phyloP scores from a whole-genome alignment of 2,113 vertebrate genomes.

The Mola mola region DNA sequence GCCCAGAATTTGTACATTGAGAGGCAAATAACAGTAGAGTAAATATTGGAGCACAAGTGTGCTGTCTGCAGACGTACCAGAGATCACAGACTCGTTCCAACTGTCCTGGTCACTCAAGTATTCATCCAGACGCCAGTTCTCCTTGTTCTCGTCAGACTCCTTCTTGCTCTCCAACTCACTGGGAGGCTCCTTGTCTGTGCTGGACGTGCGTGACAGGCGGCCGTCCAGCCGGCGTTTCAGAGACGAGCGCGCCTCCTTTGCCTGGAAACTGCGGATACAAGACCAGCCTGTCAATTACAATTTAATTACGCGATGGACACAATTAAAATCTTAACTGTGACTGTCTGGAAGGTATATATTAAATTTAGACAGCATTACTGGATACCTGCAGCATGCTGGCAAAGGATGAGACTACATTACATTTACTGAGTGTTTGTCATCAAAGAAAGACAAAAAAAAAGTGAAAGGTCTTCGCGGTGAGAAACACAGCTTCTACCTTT shows the following conservation, averaged over 20 bases:
- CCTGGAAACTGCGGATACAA: slow-evolving; percentile 84
- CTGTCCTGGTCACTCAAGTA: slow-evolving; percentile 90
- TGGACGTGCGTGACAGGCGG: slow-evolving; percentile 86
- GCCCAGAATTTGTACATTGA: slow-evolving; percentile 19
- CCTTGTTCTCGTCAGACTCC: slow-evolving; percentile 94
- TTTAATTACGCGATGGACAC: neutral
- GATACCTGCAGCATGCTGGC: neutral
- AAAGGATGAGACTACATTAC: too few relatives aligned
- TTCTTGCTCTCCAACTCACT: slow-evolving; percentile 83
- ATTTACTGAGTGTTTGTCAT: too few relatives aligned
- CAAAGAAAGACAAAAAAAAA: too few relatives aligned
- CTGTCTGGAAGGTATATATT: neutral
- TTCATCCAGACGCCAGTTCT: slow-evolving; percentile 89
- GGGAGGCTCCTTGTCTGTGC: slow-evolving; percentile 82
- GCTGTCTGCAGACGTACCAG: slow-evolving; percentile 82
- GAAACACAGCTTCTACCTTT: too few relatives aligned
- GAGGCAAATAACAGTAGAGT: neutral
- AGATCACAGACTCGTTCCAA: slow-evolving; percentile 93
- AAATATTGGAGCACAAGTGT: neutral
- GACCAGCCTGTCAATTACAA: slow-evolving; percentile 8
- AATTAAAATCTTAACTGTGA: neutral
- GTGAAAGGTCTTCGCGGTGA: too few relatives aligned
- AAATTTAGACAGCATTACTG: too few relatives aligned
- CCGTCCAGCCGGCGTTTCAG: slow-evolving; percentile 88
- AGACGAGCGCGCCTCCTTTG: slow-evolving; percentile 87